phyloP scores from a whole-genome alignment of 2,888 invertebrate genomes.

The Synergus itoensis region DNA sequence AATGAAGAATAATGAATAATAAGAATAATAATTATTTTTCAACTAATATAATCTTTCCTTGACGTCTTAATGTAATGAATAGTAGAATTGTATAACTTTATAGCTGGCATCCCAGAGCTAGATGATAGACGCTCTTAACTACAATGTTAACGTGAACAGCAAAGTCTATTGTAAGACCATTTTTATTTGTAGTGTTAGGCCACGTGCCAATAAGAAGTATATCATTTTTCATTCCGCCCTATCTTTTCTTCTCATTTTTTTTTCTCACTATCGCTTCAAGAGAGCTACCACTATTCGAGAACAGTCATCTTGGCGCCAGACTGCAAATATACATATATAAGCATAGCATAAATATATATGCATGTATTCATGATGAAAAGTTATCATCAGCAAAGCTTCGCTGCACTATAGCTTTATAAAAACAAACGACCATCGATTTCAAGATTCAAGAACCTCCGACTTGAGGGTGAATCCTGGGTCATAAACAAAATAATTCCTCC shows the following conservation, averaged over 20 bases:
- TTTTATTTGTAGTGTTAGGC: slow-evolving; percentile 20
- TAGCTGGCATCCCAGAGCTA: neutral
- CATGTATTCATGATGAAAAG: slow-evolving; percentile 38
- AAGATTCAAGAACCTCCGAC: slow-evolving; percentile 3
- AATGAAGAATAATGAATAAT: too few species aligned
- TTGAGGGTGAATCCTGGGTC: slow-evolving; percentile 1
- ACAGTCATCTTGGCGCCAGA: slow-evolving; percentile 66
- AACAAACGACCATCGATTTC: slow-evolving; percentile 1
- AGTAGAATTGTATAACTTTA: slow-evolving; percentile 11
- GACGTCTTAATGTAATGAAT: neutral
- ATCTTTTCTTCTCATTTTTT: slow-evolving; percentile 4
- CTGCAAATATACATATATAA: slow-evolving; percentile 35
- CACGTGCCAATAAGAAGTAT: slow-evolving; percentile 2
- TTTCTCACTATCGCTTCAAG: neutral
- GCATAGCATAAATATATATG: slow-evolving; percentile 43
- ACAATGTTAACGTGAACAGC: slow-evolving; percentile 16
- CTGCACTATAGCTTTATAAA: slow-evolving; percentile 12
- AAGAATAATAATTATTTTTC: too few species aligned
- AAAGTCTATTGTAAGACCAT: slow-evolving; percentile 10
- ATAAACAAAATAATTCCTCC: neutral
- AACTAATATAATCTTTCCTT: neutral
- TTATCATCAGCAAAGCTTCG: slow-evolving; percentile 7
- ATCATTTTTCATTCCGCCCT: slow-evolving; percentile 23
- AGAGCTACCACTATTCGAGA: slow-evolving; percentile 46
- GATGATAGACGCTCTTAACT: slow-evolving; percentile 22